These are phyloP conservation scores for Lepus oiostolus DNA, from an alignment of 2,797 vertebrate species.

Conservation along the genomic window DNA sequence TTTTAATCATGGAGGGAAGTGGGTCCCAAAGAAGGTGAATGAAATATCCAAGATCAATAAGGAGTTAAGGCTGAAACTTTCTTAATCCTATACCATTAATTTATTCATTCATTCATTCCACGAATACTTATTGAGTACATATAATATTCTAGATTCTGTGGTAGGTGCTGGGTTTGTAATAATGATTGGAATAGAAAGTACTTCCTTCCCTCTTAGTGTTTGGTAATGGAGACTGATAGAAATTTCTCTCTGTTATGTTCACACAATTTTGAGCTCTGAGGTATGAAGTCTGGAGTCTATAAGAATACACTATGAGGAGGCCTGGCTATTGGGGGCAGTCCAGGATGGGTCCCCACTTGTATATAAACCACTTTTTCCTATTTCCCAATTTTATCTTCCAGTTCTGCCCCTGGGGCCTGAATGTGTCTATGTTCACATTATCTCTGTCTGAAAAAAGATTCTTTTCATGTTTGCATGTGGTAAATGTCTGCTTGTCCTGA, in stretches of 20 bases:
- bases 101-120: conserved; percentile 31
- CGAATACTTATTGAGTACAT: not conserved
- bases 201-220: not conserved
- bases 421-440: not conserved
- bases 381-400: not conserved
- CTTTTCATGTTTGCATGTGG: conserved; percentile 22
- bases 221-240: not conserved
- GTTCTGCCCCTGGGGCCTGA: not conserved
- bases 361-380: conserved; percentile 33
- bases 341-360: not conserved
- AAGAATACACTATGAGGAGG: not conserved
- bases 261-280: not conserved
- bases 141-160: not conserved
- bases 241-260: not conserved
- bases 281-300: not conserved
- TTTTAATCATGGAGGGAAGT: conserved; percentile 54
- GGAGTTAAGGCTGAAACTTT: conserved; percentile 46
- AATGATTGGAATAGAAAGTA: conserved; percentile 43
- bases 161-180: not conserved
- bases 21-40: conserved; percentile 4
- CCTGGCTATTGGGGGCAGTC: not conserved
- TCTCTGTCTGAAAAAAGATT: not conserved
- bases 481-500: not conserved
- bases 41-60: conserved; percentile 31
- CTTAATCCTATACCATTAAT: not conserved